Conservation (phyloP, 2,797 vertebrate species). For the Macroramphosus scolopax region DNA sequence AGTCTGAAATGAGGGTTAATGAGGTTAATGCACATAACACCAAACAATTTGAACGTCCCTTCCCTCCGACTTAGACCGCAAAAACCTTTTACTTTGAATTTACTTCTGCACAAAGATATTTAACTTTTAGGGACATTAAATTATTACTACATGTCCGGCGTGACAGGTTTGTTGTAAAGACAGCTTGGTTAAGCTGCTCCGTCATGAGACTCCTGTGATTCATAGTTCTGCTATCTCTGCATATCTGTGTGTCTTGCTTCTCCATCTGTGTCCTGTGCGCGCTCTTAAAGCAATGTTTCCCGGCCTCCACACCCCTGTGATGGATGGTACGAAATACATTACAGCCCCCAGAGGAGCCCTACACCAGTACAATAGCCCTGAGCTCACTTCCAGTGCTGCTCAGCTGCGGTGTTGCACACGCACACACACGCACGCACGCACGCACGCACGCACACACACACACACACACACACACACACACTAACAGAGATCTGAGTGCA, state of each 20-base stretch:
- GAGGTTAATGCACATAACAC: too few species aligned
- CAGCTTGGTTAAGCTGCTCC: conserved; percentile 9
- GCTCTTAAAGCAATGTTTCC: conserved; percentile 73
- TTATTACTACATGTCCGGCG: background rate
- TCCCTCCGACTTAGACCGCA: too few species aligned
- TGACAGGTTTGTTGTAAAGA: background rate
- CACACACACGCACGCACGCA: background rate
- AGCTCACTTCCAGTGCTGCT: conserved; percentile 69
- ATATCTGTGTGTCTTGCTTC: conserved; percentile 60
- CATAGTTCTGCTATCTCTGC: conserved; percentile 51
- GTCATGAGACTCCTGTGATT: conserved; percentile 21
- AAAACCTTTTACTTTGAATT: too few species aligned
- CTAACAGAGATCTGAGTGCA: conserved; percentile 42
- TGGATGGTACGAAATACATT: conserved; percentile 73
- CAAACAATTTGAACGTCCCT: too few species aligned
- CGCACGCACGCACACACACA: background rate
- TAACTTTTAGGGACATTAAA: too few species aligned
- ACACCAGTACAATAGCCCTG: conserved; percentile 70
- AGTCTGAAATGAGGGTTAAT: too few species aligned
- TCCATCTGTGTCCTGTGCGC: conserved; percentile 75
- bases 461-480: conserved; percentile 9
- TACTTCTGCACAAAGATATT: too few species aligned
- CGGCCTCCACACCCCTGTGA: conserved; percentile 69
- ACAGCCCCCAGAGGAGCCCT: conserved; percentile 74
- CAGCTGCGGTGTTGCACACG: conserved; percentile 44